Base-by-base conservation (phyloP, 2,797 vertebrate genomes). In the Megalops cyprinoides region DNA sequence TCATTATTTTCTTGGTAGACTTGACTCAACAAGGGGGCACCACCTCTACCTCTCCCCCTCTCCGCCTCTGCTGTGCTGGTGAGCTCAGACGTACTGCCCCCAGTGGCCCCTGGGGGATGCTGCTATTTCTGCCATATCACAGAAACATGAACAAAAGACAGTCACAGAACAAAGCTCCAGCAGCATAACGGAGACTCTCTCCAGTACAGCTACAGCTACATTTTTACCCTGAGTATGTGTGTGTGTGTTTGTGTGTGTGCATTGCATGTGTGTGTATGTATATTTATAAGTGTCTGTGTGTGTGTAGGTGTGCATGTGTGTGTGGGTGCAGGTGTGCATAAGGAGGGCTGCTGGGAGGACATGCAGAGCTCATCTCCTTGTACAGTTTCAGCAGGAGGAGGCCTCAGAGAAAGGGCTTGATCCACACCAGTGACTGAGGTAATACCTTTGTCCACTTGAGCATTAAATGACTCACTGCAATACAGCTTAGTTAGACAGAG, bases 401-500 rank as follows among this genome's bases (percentile, higher is more conserved):
- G n/a, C 87, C 93, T 91, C 88, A 88, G 93, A 95, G 93, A 92
- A 93, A 86, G 89, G 86, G 87, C 87, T 91, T 88, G 94, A 93
- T 94, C 92, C 93, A 95, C 94, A 87, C 92, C 91, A 94, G 80
- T 93, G 92, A 89, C 89, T 93, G 91, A 91, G 91, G 92, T 95
- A 95, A 96, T 95, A 95, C 94, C 94, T 95, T 93, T 96, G 93
- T 94, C 93, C 89, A 93, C 94, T 90, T 95, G 90, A 95, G 94
- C 93, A 94, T 94, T 95, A 94, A 96, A 95, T 94, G 94, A 90
- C 84, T 93, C 87, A 83, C 90, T 92, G 93, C 94, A 94, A 94
- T 93, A 93, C 88, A 92, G 94, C 91, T 95, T 94, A 94, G 93
- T 93, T 94, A 89, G 90, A 92, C 69, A 65, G 80, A 37, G 78